Evolutionary conservation across 1,140 invertebrate species (phyloP).

Genomic region (Sminthurinus signatus): DNA sequence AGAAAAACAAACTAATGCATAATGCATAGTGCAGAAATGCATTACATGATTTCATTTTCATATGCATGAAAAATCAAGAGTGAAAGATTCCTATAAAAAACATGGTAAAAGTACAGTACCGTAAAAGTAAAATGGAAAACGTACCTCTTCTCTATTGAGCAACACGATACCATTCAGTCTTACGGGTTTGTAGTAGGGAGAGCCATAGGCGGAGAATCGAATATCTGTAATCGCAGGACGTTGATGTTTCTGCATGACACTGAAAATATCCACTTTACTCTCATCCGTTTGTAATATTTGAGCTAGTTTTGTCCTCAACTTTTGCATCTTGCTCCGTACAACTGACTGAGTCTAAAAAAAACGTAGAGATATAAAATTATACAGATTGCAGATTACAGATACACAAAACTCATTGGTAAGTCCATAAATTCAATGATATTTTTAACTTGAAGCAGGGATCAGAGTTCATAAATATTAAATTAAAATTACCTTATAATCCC

Average conservation of each 20-base stretch:
- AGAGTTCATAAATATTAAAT: not conserved
- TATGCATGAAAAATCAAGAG: too few relatives aligned
- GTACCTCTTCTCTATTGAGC: constrained; percentile 80
- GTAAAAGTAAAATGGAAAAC: too few relatives aligned
- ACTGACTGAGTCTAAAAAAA: constrained; percentile 61
- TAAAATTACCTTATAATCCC: constrained; percentile 81
- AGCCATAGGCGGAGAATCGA: constrained; percentile 88
- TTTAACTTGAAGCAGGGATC: not conserved
- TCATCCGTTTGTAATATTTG: constrained; percentile 72
- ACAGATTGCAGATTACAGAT: not conserved
- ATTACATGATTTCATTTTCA: too few relatives aligned
- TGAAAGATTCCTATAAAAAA: too few relatives aligned
- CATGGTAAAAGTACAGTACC: too few relatives aligned
- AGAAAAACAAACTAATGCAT: too few relatives aligned
- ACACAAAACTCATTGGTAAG: too few relatives aligned
- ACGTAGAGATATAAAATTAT: constrained; percentile 14
- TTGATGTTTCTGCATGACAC: constrained; percentile 76
- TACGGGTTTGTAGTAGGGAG: constrained; percentile 90
- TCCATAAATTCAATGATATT: not conserved
- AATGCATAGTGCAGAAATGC: too few relatives aligned
- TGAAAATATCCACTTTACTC: constrained; percentile 92
- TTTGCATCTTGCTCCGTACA: constrained; percentile 77
- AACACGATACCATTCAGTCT: constrained; percentile 87
- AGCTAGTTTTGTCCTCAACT: constrained; percentile 77
- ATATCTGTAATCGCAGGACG: constrained; percentile 86